These are phyloP conservation scores for Onychostruthus taczanowskii DNA, from an alignment of 2,113 vertebrate genomes.

Conservation along the genomic window DNA sequence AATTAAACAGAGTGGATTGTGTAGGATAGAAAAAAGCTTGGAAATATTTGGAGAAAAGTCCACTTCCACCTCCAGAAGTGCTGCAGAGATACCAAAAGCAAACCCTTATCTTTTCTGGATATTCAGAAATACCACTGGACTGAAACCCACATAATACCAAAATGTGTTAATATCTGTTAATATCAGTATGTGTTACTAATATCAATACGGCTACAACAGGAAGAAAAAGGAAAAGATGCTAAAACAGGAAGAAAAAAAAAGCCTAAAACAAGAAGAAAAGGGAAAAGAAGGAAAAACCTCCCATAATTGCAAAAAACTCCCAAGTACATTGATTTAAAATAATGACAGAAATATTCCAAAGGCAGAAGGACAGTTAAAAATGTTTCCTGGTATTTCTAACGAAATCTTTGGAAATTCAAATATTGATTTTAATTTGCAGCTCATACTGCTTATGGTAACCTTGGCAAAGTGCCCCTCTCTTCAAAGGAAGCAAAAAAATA, in stretches of 20 bases:
- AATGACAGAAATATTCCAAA: neutral
- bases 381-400: neutral
- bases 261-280: neutral
- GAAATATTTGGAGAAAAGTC: neutral
- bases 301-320: neutral
- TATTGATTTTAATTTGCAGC: neutral
- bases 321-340: neutral
- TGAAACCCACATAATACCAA: neutral
- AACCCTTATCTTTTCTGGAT: neutral
- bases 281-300: neutral
- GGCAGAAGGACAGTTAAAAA: neutral
- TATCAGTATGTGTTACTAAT: no score
- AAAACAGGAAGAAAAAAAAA: neutral
- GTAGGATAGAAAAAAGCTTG: neutral
- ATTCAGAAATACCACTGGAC: neutral
- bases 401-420: neutral
- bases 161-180: neutral
- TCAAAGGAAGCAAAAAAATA: neutral
- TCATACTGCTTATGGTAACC: neutral
- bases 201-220: neutral
- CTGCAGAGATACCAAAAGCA: neutral
- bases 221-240: neutral
- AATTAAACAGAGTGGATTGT: neutral
- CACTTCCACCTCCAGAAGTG: neutral
- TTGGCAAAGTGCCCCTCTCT: neutral